Evolutionary conservation across 35 echinoderm and acorn worm species (phyloP).

Genomic region (Nesometra sesokonis): DNA sequence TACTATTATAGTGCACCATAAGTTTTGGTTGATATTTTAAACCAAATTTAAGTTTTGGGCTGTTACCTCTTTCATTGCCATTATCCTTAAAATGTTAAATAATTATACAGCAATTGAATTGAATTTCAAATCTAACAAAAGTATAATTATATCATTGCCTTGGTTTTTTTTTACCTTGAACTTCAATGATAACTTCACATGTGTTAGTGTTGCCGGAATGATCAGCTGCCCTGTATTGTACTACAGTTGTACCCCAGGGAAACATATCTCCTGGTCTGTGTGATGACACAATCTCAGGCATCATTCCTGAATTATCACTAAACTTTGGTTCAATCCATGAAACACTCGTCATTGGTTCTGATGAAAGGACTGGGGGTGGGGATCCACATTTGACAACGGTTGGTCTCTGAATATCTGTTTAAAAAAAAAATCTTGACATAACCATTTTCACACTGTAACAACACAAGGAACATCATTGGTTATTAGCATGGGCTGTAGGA

Average conservation of each 20-base stretch:
- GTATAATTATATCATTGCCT: no score
- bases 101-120: no score
- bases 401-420: slow-evolving; percentile 54
- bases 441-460: no score
- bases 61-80: no score
- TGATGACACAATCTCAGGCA: slow-evolving; percentile 17
- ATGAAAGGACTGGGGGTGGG: slow-evolving; percentile 19
- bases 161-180: slow-evolving; percentile 76
- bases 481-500: no score
- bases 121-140: no score
- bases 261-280: slow-evolving; percentile 44
- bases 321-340: slow-evolving; percentile 66
- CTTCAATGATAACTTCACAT: slow-evolving; percentile 48
- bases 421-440: background rate
- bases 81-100: no score
- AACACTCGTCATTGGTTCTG: slow-evolving; percentile 17
- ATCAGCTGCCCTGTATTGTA: slow-evolving; percentile 75
- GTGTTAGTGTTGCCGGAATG: slow-evolving; percentile 46
- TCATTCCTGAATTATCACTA: slow-evolving; percentile 64
- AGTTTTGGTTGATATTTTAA: no score
- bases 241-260: slow-evolving; percentile 44
- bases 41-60: no score
- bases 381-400: slow-evolving; percentile 49
- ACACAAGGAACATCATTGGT: no score
- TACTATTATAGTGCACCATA: no score